These are phyloP conservation scores for Esox masquinongy DNA, from an alignment of 2,797 vertebrate genomes.

Conservation along the genomic window DNA sequence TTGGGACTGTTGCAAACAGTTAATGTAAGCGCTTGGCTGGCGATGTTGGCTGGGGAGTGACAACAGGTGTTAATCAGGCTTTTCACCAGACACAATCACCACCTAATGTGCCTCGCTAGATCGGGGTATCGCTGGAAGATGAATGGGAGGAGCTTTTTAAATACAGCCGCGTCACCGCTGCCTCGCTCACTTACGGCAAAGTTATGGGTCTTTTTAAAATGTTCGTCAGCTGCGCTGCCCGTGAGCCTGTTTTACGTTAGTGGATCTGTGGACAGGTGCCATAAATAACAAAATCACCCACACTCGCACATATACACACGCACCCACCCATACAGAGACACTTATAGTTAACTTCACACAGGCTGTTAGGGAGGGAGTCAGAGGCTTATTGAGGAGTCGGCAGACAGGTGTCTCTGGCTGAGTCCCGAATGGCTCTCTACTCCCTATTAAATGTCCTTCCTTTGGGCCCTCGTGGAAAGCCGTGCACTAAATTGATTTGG, in stretches of 20 bases:
- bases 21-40: conserved; percentile 8
- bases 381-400: conserved; percentile 19
- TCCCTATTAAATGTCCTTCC: not conserved
- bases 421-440: not conserved
- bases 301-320: not conserved
- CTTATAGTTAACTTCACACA: conserved; percentile 14
- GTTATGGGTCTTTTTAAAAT: conserved; percentile 9
- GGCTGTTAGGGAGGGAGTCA: not conserved
- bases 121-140: not conserved
- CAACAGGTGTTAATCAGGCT: conserved; percentile 16
- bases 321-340: not conserved
- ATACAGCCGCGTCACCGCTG: not conserved
- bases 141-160: not conserved
- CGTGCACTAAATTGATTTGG: not conserved
- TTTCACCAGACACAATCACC: conserved; percentile 1
- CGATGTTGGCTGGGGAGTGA: not conserved
- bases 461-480: not conserved
- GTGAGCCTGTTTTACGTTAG: not conserved
- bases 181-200: conserved; percentile 11
- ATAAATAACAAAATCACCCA: conserved; percentile 13
- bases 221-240: not conserved
- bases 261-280: conserved; percentile 18
- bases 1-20: not conserved
- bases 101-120: conserved; percentile 5
- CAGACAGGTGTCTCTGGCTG: not conserved